Evolutionary conservation across 2,888 invertebrate genomes (phyloP), one percentile per base, ranked within the genome.

Genomic region (Cylindroiulus punctatus): DNA sequence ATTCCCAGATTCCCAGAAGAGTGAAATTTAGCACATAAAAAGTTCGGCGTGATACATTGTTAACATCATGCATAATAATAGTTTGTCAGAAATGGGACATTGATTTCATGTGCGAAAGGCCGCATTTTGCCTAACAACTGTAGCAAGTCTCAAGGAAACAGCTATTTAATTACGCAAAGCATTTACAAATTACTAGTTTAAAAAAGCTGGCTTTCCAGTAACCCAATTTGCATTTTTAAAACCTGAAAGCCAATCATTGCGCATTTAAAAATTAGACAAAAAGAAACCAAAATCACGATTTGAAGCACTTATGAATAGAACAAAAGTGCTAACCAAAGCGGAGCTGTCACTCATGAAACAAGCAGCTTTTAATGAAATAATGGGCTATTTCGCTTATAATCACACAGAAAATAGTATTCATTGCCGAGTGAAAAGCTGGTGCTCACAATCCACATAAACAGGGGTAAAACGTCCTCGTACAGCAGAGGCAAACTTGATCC

Each of bases 301-400:
- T 22, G 22, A 65, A 65, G 12, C 65, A 65, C 65, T 26, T 65
- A 26, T 65, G 65, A 65, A 7, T 65, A 65, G 22, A 26, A 22
- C 65, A 65, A 65, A 65, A 26, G 22, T 10, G 10, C 26, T 65
- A 26, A 65, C 36, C 19, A 65, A 65, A 22, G 65, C 4, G 22
- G 5, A 22, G 22, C 65, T 65, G 65, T 26, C 65, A 65, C 65
- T 65, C 65, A 65, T 26, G 65, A 65, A 65, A 65, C 65, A 65
- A 65, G 26, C 65, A 26, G 65, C 65, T 26, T 65, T 65, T 65
- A 65, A 65, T 65, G 65, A 26, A 65, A 65, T 65, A 65, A 65
- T 65, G 8, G 22, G 65, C 65, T 65, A 65, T 65, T 65, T 65
- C 65, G 65, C 12, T 65, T 26, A 26, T 26, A 65, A 65, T 65